Percentiles rank a stretch among this genome's conserved stretches.
phyloP scores from a whole-genome alignment of 2,113 vertebrate genomes.

The Suncus etruscus region DNA sequence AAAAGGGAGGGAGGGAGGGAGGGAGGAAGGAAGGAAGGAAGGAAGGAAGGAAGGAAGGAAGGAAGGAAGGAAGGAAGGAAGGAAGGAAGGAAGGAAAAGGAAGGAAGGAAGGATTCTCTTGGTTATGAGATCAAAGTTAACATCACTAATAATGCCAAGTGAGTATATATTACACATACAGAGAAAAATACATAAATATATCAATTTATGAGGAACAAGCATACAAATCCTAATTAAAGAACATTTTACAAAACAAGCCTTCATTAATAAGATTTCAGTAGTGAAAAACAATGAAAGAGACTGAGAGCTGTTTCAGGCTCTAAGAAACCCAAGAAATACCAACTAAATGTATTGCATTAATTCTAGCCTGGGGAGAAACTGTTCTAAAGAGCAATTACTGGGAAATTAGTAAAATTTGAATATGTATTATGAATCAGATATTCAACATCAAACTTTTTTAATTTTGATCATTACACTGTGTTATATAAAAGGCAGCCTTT shows the following conservation, averaged over 20 bases:
- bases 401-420: slow-evolving; percentile 53
- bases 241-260: neutral
- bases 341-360: neutral
- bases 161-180: neutral
- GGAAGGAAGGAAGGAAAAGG: too few relatives aligned
- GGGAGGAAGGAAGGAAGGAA: too few relatives aligned
- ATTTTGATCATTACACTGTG: slow-evolving; percentile 20
- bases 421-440: neutral
- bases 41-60: too few relatives aligned
- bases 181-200: neutral
- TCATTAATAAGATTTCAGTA: slow-evolving; percentile 2
- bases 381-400: slow-evolving; percentile 48
- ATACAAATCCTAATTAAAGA: slow-evolving; percentile 32
- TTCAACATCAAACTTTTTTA: neutral
- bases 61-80: too few relatives aligned
- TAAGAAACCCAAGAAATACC: slow-evolving; percentile 10
- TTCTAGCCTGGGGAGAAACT: neutral
- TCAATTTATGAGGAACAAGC: slow-evolving; percentile 40
- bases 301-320: neutral
- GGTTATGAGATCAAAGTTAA: slow-evolving; percentile 43
- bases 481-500: slow-evolving; percentile 7
- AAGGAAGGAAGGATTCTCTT: neutral
- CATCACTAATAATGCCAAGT: slow-evolving; percentile 11
- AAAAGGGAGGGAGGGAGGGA: too few relatives aligned
- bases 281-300: slow-evolving; percentile 27